These are phyloP conservation scores for Yponomeuta plumbellus DNA, from an alignment of 2,888 invertebrate species.

Conservation along the genomic window DNA sequence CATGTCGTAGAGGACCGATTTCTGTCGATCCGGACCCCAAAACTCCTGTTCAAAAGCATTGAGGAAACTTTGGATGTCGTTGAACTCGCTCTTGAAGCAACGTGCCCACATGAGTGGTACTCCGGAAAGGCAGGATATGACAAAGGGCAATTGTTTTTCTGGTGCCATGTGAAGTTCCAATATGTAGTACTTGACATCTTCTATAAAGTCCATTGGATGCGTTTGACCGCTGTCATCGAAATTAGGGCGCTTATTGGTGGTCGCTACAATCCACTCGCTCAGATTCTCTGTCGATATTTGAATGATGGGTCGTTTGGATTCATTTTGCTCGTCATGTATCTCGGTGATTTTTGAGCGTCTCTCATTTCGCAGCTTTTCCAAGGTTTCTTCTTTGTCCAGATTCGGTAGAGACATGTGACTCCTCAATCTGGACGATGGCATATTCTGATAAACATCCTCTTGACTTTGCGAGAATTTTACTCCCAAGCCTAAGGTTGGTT, in stretches of 20 bases:
- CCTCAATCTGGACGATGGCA: slow-evolving; percentile 65
- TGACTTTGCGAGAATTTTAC: slow-evolving; percentile 68
- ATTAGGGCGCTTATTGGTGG: slow-evolving; percentile 59
- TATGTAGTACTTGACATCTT: slow-evolving; percentile 60
- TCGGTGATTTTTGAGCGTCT: slow-evolving; percentile 55
- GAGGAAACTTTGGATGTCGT: slow-evolving; percentile 53
- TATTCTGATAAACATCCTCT: slow-evolving; percentile 60
- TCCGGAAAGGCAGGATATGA: slow-evolving; percentile 65
- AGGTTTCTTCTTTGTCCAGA: slow-evolving; percentile 54
- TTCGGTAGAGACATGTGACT: slow-evolving; percentile 71
- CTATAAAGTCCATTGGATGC: slow-evolving; percentile 69
- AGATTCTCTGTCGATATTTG: slow-evolving; percentile 56
- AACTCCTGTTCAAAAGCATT: slow-evolving; percentile 65
- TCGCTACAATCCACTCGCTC: slow-evolving; percentile 61
- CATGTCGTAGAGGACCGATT: slow-evolving; percentile 63
- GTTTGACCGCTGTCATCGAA: slow-evolving; percentile 63
- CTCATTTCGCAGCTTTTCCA: slow-evolving; percentile 44
- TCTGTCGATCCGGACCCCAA: slow-evolving; percentile 66
- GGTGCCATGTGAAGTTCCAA: slow-evolving; percentile 56
- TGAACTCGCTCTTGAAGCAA: slow-evolving; percentile 61
- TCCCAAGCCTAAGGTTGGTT: slow-evolving; percentile 63
- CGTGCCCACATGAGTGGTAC: slow-evolving; percentile 68
- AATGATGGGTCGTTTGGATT: slow-evolving; percentile 36
- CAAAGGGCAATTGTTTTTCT: slow-evolving; percentile 60
- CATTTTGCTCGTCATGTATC: slow-evolving; percentile 50